Base-by-base conservation (phyloP, 2,113 vertebrate genomes). In the Protomyctophum bolini region DNA sequence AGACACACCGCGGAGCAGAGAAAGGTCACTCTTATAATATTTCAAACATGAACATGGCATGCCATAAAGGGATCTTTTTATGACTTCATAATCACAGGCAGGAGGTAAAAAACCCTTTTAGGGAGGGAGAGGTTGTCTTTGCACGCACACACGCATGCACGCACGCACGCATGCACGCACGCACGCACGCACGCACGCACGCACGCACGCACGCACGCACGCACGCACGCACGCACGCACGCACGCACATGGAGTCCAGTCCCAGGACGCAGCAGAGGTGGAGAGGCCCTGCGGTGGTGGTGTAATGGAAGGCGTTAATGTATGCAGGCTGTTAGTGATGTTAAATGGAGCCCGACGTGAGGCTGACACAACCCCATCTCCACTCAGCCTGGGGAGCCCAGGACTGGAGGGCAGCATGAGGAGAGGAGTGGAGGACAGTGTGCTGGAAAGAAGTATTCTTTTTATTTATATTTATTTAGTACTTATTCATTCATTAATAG, bases 301-400 rank as follows among this genome's bases (percentile, higher is more conserved):
- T 72, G 64, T 72, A 68, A 59, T 33, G 73, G 45, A 57, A 77
- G 63, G 41, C 57, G 59, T 63, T 73, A 69, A 69, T 73, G 55
- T 61, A 68, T 73, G 67, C 70, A 65, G 66, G 66, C 66, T 73
- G 66, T 79, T 79, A 70, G 71, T 73, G 76, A 70, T 70, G 77
- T 70, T 70, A 75, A 79, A 79, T 79, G 77, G 67, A 79, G 66
- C 77, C 47, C 63, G 72, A 62, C 62, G 47, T 41, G 41, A 21
- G 33, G 65, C 65, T 57, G 65, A 67, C 65, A 67, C 65, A 46
- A 33, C n/a, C 33, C 41, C 33, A 67, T 67, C 76, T 79, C 71
- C 67, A 58, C 69, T 52, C 61, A 70, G 66, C 66, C 61, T n/a
- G 15, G n/a, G 33, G 45, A 57, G 52, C 12, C 33, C 33, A 41